Percentiles rank a stretch among this genome's conserved stretches.
These are phyloP conservation scores for Ophraella communa DNA, from an alignment of 2,888 invertebrate genomes.

Conservation along the genomic window DNA sequence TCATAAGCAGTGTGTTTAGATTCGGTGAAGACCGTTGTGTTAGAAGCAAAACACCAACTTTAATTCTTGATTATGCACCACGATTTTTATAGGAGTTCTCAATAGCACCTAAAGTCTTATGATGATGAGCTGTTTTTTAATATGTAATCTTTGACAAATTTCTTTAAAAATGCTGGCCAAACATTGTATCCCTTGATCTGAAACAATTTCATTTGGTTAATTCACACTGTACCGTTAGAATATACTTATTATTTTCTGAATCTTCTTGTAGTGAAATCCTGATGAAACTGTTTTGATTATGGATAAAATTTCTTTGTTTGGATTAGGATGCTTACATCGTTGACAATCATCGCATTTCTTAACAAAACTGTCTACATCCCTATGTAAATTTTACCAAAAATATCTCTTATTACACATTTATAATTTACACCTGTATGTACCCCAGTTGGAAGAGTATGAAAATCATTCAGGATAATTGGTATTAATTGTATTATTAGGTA, in stretches of 20 bases:
- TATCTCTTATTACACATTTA: too few relatives aligned
- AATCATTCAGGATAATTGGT: too few relatives aligned
- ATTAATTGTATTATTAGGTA: too few relatives aligned
- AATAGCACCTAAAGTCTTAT: conserved; percentile 3
- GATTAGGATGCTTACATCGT: background rate
- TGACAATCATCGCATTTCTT: background rate
- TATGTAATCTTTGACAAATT: conserved; percentile 4
- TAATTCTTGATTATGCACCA: conserved; percentile 9
- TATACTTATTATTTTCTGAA: too few relatives aligned
- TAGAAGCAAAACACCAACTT: conserved; percentile 21
- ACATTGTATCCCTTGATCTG: background rate
- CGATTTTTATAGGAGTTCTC: conserved; percentile 15
- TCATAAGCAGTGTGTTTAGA: conserved; percentile 5
- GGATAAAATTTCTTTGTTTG: background rate
- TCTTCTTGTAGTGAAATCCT: too few relatives aligned
- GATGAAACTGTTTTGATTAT: background rate
- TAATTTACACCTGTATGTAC: too few relatives aligned
- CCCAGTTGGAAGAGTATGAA: too few relatives aligned
- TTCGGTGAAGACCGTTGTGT: conserved; percentile 19
- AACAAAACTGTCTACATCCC: background rate
- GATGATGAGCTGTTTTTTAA: conserved; percentile 4
- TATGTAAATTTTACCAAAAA: too few relatives aligned
- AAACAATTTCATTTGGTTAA: too few relatives aligned
- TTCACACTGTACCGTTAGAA: too few relatives aligned
- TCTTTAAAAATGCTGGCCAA: background rate